phyloP scores from a whole-genome alignment of 1,140 invertebrate species.

The Trichonephila clavata region DNA sequence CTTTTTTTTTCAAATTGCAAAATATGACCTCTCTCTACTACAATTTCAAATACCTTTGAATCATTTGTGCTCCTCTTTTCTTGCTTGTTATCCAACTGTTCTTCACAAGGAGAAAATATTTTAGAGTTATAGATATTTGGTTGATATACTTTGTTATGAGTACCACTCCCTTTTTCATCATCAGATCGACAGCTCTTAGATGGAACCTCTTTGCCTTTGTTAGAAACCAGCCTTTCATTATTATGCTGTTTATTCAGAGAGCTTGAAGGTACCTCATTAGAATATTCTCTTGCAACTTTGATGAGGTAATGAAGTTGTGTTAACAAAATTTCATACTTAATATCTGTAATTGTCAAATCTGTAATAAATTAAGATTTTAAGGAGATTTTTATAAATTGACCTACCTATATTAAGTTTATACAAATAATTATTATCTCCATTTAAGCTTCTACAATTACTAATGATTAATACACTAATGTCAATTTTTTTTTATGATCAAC shows the following conservation, averaged over 20 bases:
- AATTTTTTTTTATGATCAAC: too few relatives aligned
- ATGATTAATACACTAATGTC: too few relatives aligned
- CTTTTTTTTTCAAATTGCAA: too few relatives aligned
- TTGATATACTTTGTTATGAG: neutral
- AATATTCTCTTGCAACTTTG: constrained; percentile 21
- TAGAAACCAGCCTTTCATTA: neutral
- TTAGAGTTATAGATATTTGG: neutral
- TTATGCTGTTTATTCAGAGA: neutral
- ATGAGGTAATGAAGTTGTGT: constrained; percentile 58
- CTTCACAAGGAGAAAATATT: neutral
- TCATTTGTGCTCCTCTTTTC: neutral
- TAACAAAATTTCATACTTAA: constrained; percentile 33
- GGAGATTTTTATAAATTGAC: too few relatives aligned
- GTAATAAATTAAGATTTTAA: neutral
- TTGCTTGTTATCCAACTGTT: neutral
- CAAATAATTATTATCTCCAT: too few relatives aligned
- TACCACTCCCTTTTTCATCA: neutral
- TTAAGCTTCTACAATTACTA: too few relatives aligned
- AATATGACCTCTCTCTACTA: too few relatives aligned
- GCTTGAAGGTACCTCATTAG: neutral
- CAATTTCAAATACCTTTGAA: neutral
- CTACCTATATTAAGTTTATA: too few relatives aligned
- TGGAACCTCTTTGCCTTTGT: neutral
- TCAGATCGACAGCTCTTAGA: neutral
- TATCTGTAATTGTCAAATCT: constrained; percentile 60